These are phyloP conservation scores for Lemur catta DNA, from an alignment of 2,797 vertebrate species.

Conservation along the genomic window DNA sequence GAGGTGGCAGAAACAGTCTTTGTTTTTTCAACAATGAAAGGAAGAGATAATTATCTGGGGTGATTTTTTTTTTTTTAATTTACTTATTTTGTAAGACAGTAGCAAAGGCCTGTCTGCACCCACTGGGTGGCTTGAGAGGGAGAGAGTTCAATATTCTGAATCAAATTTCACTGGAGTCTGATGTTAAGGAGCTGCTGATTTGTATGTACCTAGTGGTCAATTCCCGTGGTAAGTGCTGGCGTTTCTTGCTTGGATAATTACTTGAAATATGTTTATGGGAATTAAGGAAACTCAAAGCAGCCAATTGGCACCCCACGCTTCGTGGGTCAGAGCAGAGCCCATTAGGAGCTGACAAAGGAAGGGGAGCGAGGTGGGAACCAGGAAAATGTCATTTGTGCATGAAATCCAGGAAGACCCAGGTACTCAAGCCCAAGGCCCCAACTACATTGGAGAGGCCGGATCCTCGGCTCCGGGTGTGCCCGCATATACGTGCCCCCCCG, in stretches of 20 bases:
- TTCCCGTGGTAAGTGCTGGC: neutral
- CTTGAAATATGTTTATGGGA: slow-evolving; percentile 41
- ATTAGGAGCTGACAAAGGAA: slow-evolving; percentile 34
- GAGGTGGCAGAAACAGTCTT: neutral
- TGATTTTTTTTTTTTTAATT: neutral
- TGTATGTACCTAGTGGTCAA: neutral
- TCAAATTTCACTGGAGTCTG: neutral
- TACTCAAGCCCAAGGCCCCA: slow-evolving; percentile 24
- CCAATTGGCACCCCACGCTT: neutral
- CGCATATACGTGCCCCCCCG: neutral
- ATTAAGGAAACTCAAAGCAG: neutral
- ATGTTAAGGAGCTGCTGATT: neutral
- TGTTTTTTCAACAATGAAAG: neutral
- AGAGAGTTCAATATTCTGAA: neutral
- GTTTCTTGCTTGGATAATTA: slow-evolving; percentile 31
- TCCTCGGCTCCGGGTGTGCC: neutral
- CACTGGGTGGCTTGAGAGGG: neutral
- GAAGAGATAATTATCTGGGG: neutral
- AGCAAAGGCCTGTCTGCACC: neutral
- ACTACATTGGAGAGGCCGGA: slow-evolving; percentile 48
- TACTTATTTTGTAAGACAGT: neutral
- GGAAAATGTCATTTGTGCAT: slow-evolving; percentile 45
- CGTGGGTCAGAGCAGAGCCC: neutral
- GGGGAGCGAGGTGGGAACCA: neutral
- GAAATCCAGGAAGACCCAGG: slow-evolving; percentile 29